These are phyloP conservation scores for Drosophila paramelanica DNA, from an alignment of 2,888 invertebrate species.

Conservation along the genomic window DNA sequence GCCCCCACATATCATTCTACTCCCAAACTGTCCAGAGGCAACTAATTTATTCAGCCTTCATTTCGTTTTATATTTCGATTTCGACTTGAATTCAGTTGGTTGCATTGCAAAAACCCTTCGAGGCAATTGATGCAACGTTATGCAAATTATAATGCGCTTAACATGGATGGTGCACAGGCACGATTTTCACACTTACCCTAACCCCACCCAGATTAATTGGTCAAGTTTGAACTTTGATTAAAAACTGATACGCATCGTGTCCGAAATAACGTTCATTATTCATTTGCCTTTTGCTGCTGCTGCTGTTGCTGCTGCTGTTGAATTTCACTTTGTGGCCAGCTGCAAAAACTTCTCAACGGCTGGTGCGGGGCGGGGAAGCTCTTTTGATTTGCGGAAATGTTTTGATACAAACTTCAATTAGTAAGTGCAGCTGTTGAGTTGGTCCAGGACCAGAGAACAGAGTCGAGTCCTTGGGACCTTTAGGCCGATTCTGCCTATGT, in stretches of 20 bases:
- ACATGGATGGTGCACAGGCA: constrained; percentile 3
- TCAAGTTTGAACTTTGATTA: constrained; percentile 61
- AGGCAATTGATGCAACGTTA: constrained; percentile 10
- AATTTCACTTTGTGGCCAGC: constrained; percentile 48
- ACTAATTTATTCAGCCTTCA: not conserved
- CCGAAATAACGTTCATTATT: constrained; percentile 38
- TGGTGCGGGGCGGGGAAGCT: constrained; percentile 7
- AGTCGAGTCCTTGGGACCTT: constrained; percentile 8
- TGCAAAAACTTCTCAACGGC: constrained; percentile 49
- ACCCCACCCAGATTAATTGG: constrained; percentile 37
- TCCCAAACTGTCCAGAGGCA: not conserved
- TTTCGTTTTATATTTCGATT: constrained; percentile 2
- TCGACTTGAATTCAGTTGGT: not conserved
- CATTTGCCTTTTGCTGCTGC: constrained; percentile 40
- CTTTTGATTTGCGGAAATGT: constrained; percentile 68
- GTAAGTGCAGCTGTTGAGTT: constrained; percentile 45
- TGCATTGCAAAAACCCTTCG: not conserved
- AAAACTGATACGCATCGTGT: constrained; percentile 41
- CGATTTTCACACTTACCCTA: not conserved
- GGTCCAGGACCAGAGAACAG: not conserved
- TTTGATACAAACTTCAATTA: constrained; percentile 73
- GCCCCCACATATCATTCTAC: not conserved
- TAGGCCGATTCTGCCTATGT: constrained; percentile 21
- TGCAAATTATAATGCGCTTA: constrained; percentile 59
- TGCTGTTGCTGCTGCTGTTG: not conserved